Evolutionary conservation across 2,797 vertebrate genomes (phyloP).

Genomic region (Lerista edwardsae): DNA sequence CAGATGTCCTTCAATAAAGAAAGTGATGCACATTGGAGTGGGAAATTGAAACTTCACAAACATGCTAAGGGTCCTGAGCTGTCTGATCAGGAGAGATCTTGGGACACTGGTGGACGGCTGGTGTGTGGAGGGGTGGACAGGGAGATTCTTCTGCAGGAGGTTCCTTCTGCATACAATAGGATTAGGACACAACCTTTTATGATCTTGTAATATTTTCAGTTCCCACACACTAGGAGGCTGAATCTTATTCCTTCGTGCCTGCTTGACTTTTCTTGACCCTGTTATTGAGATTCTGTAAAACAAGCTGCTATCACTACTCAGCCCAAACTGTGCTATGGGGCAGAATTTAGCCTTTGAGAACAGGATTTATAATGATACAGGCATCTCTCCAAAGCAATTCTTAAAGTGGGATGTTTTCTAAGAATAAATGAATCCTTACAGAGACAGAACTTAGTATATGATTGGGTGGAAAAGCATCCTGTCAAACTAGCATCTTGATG

Average conservation of each 20-base stretch:
- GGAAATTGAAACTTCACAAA: no score
- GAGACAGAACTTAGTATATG: background rate
- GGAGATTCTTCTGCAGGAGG: no score
- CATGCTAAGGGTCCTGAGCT: no score
- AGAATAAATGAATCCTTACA: background rate
- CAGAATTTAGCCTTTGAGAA: background rate
- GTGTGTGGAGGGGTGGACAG: no score
- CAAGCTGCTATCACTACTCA: background rate
- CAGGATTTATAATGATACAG: slow-evolving; percentile 33
- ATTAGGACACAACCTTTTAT: no score
- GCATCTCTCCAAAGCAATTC: background rate
- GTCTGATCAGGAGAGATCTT: no score
- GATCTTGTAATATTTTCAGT: background rate
- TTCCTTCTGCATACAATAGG: no score
- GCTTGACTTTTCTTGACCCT: slow-evolving; percentile 18
- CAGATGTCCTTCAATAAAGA: no score
- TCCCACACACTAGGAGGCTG: background rate
- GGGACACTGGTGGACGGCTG: no score
- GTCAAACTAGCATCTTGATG: slow-evolving; percentile 25
- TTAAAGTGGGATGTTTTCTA: slow-evolving; percentile 10
- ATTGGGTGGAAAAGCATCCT: slow-evolving; percentile 12
- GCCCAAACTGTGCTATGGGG: background rate
- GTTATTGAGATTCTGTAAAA: slow-evolving; percentile 5
- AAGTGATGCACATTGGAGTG: no score
- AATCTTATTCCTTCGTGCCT: background rate